Percentiles rank a stretch among this genome's conserved stretches.
Conservation (phyloP, 2,797 vertebrate genomes). For the Trichosurus vulpecula region DNA sequence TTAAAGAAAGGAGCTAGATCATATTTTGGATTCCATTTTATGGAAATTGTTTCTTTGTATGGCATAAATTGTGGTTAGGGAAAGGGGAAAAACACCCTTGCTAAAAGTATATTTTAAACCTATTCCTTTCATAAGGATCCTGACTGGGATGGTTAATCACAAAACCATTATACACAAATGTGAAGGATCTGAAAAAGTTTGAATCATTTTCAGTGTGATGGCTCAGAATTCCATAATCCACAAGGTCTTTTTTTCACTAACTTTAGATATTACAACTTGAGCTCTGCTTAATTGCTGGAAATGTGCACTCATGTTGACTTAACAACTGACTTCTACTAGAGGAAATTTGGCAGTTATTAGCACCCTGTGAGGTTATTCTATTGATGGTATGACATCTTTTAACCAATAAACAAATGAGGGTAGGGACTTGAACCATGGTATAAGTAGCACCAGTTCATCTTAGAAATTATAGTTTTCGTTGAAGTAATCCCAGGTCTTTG, state of each 20-base stretch:
- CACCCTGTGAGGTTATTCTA: constrained; percentile 25
- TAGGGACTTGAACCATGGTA: neutral
- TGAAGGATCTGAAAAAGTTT: constrained; percentile 28
- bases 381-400: constrained; percentile 45
- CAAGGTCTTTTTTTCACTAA: constrained; percentile 51
- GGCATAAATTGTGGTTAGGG: neutral
- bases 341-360: neutral
- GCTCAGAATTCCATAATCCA: constrained; percentile 51
- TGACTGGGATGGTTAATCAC: constrained; percentile 7
- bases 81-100: neutral
- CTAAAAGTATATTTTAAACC: constrained; percentile 42
- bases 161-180: neutral
- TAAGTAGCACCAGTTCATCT: neutral
- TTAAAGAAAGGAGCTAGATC: neutral
- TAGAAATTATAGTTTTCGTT: neutral
- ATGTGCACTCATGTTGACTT: constrained; percentile 30
- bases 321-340: neutral
- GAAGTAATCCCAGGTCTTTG: neutral
- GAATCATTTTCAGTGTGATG: constrained; percentile 21
- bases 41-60: neutral
- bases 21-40: neutral
- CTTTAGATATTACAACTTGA: constrained; percentile 60
- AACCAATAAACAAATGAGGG: neutral
- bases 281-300: constrained; percentile 19
- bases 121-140: neutral